Base-by-base conservation (phyloP, 2,888 invertebrate genomes). In the Marronus borbonicus region DNA sequence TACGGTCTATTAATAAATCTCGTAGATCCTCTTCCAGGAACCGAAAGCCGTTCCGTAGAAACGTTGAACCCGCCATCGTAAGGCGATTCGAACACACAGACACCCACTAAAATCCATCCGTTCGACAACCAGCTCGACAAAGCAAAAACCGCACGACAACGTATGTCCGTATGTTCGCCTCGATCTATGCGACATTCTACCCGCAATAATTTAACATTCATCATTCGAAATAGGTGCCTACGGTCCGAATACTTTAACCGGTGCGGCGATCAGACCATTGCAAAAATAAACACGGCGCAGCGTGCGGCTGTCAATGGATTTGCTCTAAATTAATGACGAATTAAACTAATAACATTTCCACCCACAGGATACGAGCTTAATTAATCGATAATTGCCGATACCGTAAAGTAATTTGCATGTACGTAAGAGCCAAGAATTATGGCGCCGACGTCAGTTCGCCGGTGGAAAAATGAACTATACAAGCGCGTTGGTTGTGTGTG, bases 351-450 rank as follows among this genome's bases (percentile, higher is more conserved):
- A 70, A 70, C 62, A 58, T 70, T 64, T 70, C 77, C 77, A 70
- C 77, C 77, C 70, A 77, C 77, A 64, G 62, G n/a, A 72, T 60
- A 31, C n/a, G 14, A 50, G 31, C 50, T 77, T 52, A 77, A 77
- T 77, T 77, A 77, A 77, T 70, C 69, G 62, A 77, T 77, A 72
- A 77, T 77, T 77, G 64, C 70, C 60, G 62, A 77, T 77, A 77
- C 77, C 70, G 77, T 60, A 44, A 70, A 69, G 70, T 64, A 58
- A 77, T 77, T 68, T 77, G 52, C 77, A 77, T 77, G 72, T 58
- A 58, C 31, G 58, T 12, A 44, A 44, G 8, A 55, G 72, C 8
- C 52, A 50, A 58, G 72, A 72, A 72, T 36, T 72, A 58, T 58
- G 72, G 72, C 72, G 72, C 72, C 72, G 31, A 12, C 44, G 49